Evolutionary conservation across 2,797 vertebrate species (phyloP).

Genomic region (Ctenosaura bakeri): DNA sequence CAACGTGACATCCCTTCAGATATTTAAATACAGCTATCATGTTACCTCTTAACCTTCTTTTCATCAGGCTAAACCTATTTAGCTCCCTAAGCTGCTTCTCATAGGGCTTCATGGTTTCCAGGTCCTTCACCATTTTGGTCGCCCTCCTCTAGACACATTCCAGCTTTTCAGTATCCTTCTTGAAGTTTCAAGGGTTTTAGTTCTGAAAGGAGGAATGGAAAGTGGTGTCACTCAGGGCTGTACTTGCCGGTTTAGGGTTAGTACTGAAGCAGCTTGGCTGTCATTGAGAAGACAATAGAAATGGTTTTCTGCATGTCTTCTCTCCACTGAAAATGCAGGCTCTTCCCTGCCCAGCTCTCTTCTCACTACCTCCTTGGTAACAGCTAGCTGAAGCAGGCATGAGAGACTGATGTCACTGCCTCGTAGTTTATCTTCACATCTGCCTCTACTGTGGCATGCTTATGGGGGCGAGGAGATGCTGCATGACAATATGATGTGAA

Average conservation of each 20-base stretch:
- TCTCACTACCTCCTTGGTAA: not conserved
- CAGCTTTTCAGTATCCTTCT: no score
- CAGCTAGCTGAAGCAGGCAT: not conserved
- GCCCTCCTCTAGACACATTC: no score
- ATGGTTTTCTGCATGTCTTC: not conserved
- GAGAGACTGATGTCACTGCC: no score
- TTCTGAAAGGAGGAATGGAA: not conserved
- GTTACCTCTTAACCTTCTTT: no score
- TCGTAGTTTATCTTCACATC: not conserved
- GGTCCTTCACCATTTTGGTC: no score
- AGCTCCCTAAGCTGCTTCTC: no score
- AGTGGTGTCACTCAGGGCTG: not conserved
- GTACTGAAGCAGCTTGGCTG: not conserved
- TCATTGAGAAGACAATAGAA: not conserved
- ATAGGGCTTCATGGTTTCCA: no score
- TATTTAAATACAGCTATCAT: no score
- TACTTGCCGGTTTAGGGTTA: not conserved
- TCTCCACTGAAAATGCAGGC: not conserved
- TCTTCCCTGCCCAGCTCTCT: not conserved
- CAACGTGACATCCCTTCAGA: no score
- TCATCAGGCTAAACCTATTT: no score
- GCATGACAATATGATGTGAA: no score
- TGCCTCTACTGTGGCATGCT: not conserved
- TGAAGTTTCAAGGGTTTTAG: not conserved
- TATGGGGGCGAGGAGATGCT: not conserved